Conservation (phyloP, 2,888 invertebrate genomes). For the Encarsia formosa region DNA sequence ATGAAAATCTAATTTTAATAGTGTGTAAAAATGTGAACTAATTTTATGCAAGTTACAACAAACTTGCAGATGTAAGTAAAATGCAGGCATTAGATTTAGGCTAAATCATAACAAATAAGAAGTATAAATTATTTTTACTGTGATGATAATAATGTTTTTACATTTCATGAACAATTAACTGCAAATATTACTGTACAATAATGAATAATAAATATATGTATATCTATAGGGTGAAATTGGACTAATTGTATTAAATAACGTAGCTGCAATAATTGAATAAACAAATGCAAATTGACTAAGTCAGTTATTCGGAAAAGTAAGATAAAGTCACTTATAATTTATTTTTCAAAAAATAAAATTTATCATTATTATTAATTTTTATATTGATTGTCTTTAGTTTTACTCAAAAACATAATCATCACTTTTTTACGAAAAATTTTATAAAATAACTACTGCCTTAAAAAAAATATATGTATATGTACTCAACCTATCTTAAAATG, state of each 20-base stretch:
- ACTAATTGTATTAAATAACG: background rate
- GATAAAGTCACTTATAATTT: too few relatives aligned
- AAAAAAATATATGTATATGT: too few relatives aligned
- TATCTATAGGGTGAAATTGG: too few relatives aligned
- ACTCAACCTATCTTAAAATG: too few relatives aligned
- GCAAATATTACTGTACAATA: constrained; percentile 42
- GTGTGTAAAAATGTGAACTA: constrained; percentile 21
- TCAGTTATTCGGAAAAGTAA: too few relatives aligned
- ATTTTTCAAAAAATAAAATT: too few relatives aligned
- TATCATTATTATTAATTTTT: too few relatives aligned
- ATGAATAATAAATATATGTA: constrained; percentile 30
- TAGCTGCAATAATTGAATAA: background rate
- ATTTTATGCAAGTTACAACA: constrained; percentile 19
- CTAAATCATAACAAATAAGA: constrained; percentile 24
- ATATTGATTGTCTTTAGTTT: too few relatives aligned
- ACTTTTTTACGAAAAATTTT: too few relatives aligned
- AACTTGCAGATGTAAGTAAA: constrained; percentile 24
- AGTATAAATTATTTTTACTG: constrained; percentile 50
- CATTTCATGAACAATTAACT: constrained; percentile 45
- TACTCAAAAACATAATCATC: too few relatives aligned
- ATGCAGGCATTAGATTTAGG: constrained; percentile 27
- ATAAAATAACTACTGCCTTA: too few relatives aligned
- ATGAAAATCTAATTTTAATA: background rate
- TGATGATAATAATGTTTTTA: constrained; percentile 53
- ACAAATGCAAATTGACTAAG: background rate